Evolutionary conservation across 2,113 vertebrate species (phyloP).

Genomic region (Urocitellus parryii): DNA sequence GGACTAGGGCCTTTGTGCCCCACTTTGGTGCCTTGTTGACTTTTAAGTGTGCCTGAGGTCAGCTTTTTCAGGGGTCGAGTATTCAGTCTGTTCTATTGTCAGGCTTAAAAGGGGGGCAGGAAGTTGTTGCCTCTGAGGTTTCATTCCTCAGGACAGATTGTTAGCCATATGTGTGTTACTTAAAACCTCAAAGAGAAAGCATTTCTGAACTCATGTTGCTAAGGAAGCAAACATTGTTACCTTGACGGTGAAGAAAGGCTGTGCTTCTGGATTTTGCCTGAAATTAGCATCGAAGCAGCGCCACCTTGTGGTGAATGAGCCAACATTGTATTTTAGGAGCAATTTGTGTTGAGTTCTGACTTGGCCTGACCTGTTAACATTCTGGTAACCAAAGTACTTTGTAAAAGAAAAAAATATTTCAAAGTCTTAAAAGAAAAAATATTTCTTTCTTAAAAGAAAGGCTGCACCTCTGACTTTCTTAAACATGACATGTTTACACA

Average conservation of each 20-base stretch:
- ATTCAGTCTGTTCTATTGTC: neutral
- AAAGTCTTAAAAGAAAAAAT: conserved; percentile 28
- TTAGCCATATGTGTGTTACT: neutral
- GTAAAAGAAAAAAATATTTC: neutral
- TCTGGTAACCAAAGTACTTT: neutral
- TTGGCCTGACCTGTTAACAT: fast-evolving
- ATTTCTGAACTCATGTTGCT: neutral
- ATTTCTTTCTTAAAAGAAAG: conserved; percentile 13
- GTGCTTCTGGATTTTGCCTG: neutral
- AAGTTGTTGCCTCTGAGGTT: neutral
- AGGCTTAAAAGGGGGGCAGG: neutral
- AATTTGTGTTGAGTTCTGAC: neutral
- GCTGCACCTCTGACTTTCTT: neutral
- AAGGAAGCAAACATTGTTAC: neutral
- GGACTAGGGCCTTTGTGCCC: neutral
- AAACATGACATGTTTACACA: neutral
- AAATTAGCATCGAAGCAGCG: conserved; percentile 46
- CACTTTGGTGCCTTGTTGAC: neutral
- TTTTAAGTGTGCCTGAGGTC: neutral
- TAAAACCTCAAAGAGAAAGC: neutral
- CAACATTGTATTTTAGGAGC: neutral
- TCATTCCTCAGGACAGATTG: neutral
- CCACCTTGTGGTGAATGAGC: conserved; percentile 78
- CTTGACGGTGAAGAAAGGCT: conserved; percentile 29
- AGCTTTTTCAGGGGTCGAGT: neutral